A percentile compares a stretch with the other conserved stretches of the same genome.
These are phyloP conservation scores for Zosterops pallidus DNA, from an alignment of 2,113 vertebrate species.

Conservation along the genomic window DNA sequence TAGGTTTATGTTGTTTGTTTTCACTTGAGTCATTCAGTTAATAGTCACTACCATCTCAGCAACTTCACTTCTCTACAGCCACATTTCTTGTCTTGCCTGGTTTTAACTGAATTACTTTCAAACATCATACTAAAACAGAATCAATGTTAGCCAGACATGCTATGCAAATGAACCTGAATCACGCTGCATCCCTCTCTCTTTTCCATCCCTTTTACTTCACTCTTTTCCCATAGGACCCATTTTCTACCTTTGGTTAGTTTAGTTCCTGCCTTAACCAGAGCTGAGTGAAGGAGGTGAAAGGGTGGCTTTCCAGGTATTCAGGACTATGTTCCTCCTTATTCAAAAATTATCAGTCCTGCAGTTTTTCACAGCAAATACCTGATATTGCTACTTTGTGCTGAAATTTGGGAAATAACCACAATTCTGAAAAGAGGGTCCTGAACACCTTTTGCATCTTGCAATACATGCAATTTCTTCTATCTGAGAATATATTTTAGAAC, in stretches of 20 bases:
- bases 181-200: background rate
- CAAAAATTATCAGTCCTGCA: background rate
- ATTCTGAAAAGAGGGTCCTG: background rate
- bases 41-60: background rate
- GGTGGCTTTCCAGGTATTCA: background rate
- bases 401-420: background rate
- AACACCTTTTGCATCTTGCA: background rate
- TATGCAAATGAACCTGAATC: background rate
- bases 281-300: background rate
- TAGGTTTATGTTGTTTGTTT: background rate
- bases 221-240: background rate
- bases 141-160: background rate
- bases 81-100: background rate
- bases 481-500: background rate
- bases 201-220: background rate
- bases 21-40: background rate
- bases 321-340: background rate
- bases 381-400: background rate
- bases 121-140: background rate
- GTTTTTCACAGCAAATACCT: background rate
- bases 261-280: background rate
- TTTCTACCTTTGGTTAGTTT: background rate
- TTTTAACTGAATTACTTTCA: background rate
- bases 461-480: background rate
- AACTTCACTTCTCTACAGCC: background rate